phyloP scores from a whole-genome alignment of 2,797 vertebrate genomes.

The Ibycter americanus region DNA sequence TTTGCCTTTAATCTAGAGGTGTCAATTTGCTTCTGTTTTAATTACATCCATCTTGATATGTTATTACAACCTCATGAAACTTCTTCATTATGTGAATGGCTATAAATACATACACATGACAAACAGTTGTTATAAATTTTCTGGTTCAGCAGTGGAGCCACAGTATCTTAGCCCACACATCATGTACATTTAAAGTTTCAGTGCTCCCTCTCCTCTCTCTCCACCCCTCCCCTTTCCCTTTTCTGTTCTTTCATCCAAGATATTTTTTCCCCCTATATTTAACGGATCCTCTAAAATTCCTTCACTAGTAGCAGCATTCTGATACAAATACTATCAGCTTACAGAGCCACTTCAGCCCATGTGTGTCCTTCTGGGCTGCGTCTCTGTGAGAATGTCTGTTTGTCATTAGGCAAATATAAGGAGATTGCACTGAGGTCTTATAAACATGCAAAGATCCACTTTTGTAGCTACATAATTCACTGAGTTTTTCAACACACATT shows the following conservation, averaged over 20 bases:
- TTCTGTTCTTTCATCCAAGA: slow-evolving; percentile 16
- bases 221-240: background rate
- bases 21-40: slow-evolving; percentile 81
- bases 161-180: slow-evolving; percentile 59
- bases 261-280: background rate
- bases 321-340: background rate
- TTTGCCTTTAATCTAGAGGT: slow-evolving; percentile 78
- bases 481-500: slow-evolving; percentile 65
- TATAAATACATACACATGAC: slow-evolving; percentile 74
- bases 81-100: slow-evolving; percentile 76
- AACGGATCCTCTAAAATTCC: background rate
- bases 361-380: background rate
- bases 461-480: slow-evolving; percentile 63
- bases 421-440: slow-evolving; percentile 61
- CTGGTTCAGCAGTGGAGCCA: slow-evolving; percentile 69
- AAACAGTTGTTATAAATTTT: slow-evolving; percentile 77
- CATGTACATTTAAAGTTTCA: slow-evolving; percentile 32
- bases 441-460: slow-evolving; percentile 61
- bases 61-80: slow-evolving; percentile 77
- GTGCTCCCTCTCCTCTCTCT: background rate
- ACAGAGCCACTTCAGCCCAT: background rate
- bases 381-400: slow-evolving; percentile 29
- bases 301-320: background rate
- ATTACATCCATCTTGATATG: slow-evolving; percentile 79
- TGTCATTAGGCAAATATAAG: slow-evolving; percentile 59